phyloP scores from a whole-genome alignment of 2,797 vertebrate genomes.

The Agapornis canus region DNA sequence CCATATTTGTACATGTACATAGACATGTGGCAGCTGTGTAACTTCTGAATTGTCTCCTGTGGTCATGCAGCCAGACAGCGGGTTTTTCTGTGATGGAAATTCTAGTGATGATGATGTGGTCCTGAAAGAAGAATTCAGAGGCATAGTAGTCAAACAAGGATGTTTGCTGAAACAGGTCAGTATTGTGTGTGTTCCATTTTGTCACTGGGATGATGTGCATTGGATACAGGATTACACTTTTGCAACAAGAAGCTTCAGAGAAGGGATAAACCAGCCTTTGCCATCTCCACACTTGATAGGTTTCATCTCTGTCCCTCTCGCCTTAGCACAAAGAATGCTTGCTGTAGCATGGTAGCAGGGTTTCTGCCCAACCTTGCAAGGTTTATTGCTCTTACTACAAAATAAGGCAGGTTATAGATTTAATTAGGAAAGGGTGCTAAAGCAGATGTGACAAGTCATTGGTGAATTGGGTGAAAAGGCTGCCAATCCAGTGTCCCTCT shows the following conservation, averaged over 20 bases:
- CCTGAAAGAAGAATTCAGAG: conserved; percentile 93
- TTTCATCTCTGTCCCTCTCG: background rate
- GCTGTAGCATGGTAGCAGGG: background rate
- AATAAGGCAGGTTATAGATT: background rate
- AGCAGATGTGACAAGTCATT: background rate
- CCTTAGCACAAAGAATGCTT: background rate
- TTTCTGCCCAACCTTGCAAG: background rate
- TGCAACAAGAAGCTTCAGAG: background rate
- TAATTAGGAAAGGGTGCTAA: background rate
- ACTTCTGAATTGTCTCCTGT: background rate
- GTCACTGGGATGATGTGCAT: background rate
- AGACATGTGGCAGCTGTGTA: background rate
- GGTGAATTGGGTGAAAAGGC: background rate
- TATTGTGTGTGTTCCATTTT: background rate
- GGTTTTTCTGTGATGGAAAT: conserved; percentile 96
- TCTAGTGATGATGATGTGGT: conserved; percentile 94
- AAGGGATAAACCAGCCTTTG: background rate
- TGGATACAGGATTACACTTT: background rate
- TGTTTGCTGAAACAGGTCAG: conserved; percentile 94
- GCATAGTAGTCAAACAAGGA: conserved; percentile 92
- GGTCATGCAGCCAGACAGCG: conserved; percentile 88
- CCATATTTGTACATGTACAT: background rate
- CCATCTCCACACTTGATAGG: background rate
- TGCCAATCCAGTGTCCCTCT: background rate
- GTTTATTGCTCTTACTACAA: background rate